A percentile compares a stretch with the other conserved stretches of the same genome.
These are phyloP conservation scores for Avahi laniger DNA, from an alignment of 2,797 vertebrate genomes.

Conservation along the genomic window DNA sequence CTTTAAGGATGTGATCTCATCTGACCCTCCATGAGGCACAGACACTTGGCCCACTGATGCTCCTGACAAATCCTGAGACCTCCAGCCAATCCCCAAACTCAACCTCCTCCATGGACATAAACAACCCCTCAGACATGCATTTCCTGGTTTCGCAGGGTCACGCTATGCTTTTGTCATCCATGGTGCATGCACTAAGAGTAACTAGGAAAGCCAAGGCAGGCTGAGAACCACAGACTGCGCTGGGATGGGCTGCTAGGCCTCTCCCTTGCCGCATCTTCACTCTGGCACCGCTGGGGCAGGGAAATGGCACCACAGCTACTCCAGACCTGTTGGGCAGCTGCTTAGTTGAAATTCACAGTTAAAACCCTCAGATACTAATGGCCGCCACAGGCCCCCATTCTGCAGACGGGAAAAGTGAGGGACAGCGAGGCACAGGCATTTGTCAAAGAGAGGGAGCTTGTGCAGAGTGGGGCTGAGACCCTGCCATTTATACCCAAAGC, in stretches of 20 bases:
- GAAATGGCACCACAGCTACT: fast-evolving
- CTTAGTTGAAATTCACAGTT: neutral
- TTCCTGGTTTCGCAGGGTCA: neutral
- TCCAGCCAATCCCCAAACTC: neutral
- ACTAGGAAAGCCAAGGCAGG: neutral
- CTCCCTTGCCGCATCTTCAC: neutral
- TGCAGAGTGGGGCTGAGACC: neutral
- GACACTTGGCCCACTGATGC: neutral
- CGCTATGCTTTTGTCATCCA: neutral
- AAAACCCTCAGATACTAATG: neutral
- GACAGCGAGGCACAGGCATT: neutral
- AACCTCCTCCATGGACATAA: neutral
- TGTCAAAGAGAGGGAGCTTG: no score
- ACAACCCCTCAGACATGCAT: no score
- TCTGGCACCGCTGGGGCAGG: neutral
- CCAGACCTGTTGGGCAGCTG: fast-evolving
- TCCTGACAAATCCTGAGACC: neutral
- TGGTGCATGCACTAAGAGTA: fast-evolving
- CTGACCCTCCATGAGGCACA: neutral
- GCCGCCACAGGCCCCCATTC: fast-evolving
- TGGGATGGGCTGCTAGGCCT: neutral
- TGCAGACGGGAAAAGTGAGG: neutral
- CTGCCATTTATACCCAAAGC: neutral
- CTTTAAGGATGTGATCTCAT: neutral
- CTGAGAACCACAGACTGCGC: neutral